Evolutionary conservation across 2,797 vertebrate species (phyloP).

Genomic region (Paedocypris micromegethes): DNA sequence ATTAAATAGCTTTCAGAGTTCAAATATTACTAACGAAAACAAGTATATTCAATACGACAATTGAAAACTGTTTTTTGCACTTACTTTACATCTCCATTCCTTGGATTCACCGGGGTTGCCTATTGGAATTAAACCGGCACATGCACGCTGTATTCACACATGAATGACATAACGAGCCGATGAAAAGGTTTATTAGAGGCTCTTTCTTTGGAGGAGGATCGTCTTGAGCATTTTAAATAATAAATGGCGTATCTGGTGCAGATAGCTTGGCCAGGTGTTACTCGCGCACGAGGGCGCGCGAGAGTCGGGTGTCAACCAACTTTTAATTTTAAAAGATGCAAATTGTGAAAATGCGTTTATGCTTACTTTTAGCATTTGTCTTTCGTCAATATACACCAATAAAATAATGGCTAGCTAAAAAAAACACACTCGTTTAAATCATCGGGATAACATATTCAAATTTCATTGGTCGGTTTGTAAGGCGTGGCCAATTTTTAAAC

Average conservation of each 20-base stretch:
- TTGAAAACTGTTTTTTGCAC: neutral
- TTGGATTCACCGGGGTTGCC: neutral
- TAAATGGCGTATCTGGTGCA: constrained; percentile 51
- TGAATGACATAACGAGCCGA: neutral
- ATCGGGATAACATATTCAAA: constrained; percentile 46
- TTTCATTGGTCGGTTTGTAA: constrained; percentile 47
- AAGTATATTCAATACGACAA: neutral
- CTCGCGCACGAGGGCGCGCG: constrained; percentile 23
- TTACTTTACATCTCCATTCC: constrained; percentile 10
- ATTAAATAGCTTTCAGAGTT: too few species aligned
- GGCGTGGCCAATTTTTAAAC: constrained; percentile 71
- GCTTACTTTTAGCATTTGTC: too few species aligned
- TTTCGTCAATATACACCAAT: too few species aligned
- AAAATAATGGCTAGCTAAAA: too few species aligned
- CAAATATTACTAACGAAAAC: neutral
- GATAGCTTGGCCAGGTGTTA: constrained; percentile 29
- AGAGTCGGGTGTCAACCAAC: constrained; percentile 53
- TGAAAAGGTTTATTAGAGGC: neutral
- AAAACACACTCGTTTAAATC: neutral
- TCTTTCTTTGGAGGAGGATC: constrained; percentile 40
- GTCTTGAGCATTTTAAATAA: constrained; percentile 64
- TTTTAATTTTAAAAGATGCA: neutral
- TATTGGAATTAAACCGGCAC: too few species aligned
- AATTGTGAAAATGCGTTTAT: too few species aligned
- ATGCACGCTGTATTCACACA: neutral